A percentile compares a stretch with the other conserved stretches of the same genome.
Conservation (phyloP, 2,113 vertebrate genomes). For the Actinemys pallida region DNA sequence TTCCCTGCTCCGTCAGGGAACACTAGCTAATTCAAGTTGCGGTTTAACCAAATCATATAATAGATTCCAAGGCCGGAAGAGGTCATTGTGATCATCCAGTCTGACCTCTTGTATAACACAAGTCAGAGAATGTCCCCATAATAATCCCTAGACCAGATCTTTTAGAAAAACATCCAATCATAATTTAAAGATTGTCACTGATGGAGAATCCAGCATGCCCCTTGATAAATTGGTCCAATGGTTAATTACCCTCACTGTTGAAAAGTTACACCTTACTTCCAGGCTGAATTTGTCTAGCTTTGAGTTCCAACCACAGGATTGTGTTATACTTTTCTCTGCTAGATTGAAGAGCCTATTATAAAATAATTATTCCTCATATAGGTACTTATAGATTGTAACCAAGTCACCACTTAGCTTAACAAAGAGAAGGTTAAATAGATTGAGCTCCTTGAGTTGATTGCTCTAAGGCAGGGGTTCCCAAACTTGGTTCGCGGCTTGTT, state of each 20-base stretch:
- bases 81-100: not conserved
- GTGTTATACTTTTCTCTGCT: not conserved
- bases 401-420: not conserved
- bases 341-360: not conserved
- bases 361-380: not conserved
- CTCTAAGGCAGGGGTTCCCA: not conserved
- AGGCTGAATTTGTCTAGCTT: not conserved
- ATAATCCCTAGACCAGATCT: not conserved
- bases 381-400: not conserved
- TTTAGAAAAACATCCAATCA: not conserved
- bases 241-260: not conserved
- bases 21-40: not conserved
- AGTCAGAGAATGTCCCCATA: not conserved
- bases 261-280: not conserved
- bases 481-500: no score
- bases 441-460: not conserved
- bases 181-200: not conserved
- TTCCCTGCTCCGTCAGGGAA: conserved; percentile 14
- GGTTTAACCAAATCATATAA: not conserved
- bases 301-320: not conserved
- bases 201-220: not conserved
- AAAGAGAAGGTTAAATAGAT: not conserved
- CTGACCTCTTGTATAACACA: not conserved
- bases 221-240: not conserved
- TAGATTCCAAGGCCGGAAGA: not conserved